Evolutionary conservation across 2,888 invertebrate genomes (phyloP).

Genomic region (Caenorhabditis doughertyi): DNA sequence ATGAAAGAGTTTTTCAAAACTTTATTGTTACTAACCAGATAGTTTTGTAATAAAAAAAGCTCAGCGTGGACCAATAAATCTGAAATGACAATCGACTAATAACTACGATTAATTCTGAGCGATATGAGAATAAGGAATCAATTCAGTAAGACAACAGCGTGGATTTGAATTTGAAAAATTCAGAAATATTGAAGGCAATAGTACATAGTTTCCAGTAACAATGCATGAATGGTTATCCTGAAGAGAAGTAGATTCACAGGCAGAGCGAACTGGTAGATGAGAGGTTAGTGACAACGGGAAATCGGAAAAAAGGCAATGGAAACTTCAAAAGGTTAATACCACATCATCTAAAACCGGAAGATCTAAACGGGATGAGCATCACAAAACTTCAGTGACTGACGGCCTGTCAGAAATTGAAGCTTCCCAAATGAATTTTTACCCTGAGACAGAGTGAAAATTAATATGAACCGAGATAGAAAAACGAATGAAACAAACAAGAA

Average conservation of each 20-base stretch:
- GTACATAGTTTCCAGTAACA: slow-evolving; percentile 32
- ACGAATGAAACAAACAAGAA: neutral
- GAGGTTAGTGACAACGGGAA: slow-evolving; percentile 26
- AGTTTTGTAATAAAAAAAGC: neutral
- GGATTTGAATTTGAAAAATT: neutral
- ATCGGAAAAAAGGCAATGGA: neutral
- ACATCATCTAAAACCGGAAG: slow-evolving; percentile 30
- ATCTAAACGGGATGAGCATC: slow-evolving; percentile 6
- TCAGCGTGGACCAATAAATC: slow-evolving; percentile 16
- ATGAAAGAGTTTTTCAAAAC: too few species aligned
- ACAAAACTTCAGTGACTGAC: slow-evolving; percentile 7
- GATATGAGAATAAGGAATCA: slow-evolving; percentile 26
- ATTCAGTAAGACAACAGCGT: slow-evolving; percentile 11
- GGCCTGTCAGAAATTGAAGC: neutral
- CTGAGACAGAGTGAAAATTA: slow-evolving; percentile 21
- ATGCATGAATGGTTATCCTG: neutral
- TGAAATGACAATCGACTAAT: slow-evolving; percentile 25
- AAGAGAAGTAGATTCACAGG: slow-evolving; percentile 9
- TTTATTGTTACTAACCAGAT: slow-evolving; percentile 42
- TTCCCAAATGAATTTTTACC: slow-evolving; percentile 20
- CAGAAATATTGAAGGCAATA: slow-evolving; percentile 7
- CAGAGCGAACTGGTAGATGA: neutral
- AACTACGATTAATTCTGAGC: neutral
- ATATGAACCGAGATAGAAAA: slow-evolving; percentile 2
- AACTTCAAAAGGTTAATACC: neutral